These are phyloP conservation scores for Erebia epiphron DNA, from an alignment of 2,888 invertebrate species.

Conservation along the genomic window DNA sequence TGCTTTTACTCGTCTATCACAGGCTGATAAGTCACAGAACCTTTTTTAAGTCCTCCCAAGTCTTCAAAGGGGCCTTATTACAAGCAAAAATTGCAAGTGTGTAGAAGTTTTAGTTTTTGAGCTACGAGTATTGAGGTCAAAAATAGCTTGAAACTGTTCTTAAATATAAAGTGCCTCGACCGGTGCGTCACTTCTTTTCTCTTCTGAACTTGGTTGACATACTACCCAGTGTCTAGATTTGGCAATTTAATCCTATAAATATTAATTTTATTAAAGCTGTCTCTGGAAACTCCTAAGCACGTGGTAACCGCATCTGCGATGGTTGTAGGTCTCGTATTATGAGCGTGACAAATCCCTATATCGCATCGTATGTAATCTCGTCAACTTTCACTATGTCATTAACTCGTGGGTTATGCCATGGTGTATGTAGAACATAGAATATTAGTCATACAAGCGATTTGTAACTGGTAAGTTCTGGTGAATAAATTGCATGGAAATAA, in stretches of 20 bases:
- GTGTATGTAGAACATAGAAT: background rate
- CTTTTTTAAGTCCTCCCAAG: too few relatives aligned
- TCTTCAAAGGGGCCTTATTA: too few relatives aligned
- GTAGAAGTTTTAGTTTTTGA: too few relatives aligned
- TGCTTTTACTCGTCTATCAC: slow-evolving; percentile 22
- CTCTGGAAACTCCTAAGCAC: background rate
- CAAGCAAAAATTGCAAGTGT: too few relatives aligned
- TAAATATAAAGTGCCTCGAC: too few relatives aligned
- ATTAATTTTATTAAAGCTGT: background rate
- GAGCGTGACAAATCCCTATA: slow-evolving; percentile 41
- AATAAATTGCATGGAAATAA: background rate
- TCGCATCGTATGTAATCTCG: slow-evolving; percentile 35
- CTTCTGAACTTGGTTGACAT: too few relatives aligned
- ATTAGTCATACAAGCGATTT: background rate
- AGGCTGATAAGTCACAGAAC: slow-evolving; percentile 45
- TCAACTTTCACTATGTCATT: slow-evolving; percentile 38
- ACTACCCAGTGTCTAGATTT: background rate
- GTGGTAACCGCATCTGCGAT: slow-evolving; percentile 14
- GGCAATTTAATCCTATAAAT: too few relatives aligned
- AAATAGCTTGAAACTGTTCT: too few relatives aligned
- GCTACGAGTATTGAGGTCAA: too few relatives aligned
- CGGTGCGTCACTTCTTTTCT: too few relatives aligned
- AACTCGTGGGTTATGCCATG: slow-evolving; percentile 15
- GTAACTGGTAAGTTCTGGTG: background rate
- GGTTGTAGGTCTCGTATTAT: slow-evolving; percentile 34